Evolutionary conservation across 2,113 vertebrate species (phyloP).

Genomic region (Bos javanicus): DNA sequence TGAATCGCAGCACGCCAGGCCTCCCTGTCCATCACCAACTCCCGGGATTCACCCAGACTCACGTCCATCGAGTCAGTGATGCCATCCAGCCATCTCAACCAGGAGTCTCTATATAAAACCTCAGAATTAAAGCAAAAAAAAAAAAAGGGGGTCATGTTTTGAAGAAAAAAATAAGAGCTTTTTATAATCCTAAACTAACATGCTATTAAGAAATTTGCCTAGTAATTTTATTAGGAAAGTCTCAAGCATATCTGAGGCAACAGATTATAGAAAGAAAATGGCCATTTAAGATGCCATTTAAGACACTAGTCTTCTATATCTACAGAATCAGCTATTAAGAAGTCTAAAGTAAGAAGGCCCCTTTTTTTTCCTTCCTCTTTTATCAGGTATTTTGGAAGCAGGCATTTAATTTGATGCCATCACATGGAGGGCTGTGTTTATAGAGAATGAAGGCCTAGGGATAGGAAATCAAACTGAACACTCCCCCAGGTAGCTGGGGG

Average conservation of each 20-base stretch:
- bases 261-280: background rate
- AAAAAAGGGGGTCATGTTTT: background rate
- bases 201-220: background rate
- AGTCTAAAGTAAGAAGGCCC: background rate
- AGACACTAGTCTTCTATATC: background rate
- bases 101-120: background rate
- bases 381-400: background rate
- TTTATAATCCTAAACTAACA: background rate
- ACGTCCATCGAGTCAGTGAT: too few relatives aligned
- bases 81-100: too few relatives aligned
- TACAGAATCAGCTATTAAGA: background rate
- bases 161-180: background rate
- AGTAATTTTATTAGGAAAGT: background rate
- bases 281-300: background rate
- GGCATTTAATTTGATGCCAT: slow-evolving; percentile 47
- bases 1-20: too few relatives aligned
- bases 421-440: background rate
- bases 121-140: background rate
- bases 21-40: too few relatives aligned
- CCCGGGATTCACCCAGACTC: too few relatives aligned
- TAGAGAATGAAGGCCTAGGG: slow-evolving; percentile 28
- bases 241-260: background rate
- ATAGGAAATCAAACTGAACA: slow-evolving; percentile 44
- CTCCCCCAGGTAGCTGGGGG: background rate
- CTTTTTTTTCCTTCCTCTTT: background rate